Percentiles rank a stretch among this genome's conserved stretches.
phyloP scores from a whole-genome alignment of 2,888 invertebrate species.

The Standfussiana lucernea region DNA sequence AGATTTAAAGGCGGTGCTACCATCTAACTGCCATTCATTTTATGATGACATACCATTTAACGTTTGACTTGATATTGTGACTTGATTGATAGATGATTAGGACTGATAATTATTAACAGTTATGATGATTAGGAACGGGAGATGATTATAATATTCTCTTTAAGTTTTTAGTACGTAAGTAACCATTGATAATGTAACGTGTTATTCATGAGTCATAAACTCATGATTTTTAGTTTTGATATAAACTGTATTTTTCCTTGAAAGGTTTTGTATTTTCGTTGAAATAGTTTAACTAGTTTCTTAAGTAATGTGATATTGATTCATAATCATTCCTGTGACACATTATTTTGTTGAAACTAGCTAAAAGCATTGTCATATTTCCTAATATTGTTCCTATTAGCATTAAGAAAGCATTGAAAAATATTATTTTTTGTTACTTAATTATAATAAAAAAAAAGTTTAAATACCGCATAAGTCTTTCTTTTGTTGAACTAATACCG shows the following conservation, averaged over 20 bases:
- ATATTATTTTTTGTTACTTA: not conserved
- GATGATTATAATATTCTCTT: conserved; percentile 4
- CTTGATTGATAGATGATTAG: conserved; percentile 6
- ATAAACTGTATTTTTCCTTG: conserved; percentile 15
- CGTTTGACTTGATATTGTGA: conserved; percentile 1
- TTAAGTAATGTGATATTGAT: conserved; percentile 14
- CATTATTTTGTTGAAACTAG: conserved; percentile 15
- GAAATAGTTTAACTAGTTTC: conserved; percentile 3
- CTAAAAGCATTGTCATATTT: conserved; percentile 8
- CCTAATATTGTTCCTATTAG: conserved; percentile 13
- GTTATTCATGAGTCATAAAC: conserved; percentile 20
- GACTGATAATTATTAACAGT: conserved; percentile 12
- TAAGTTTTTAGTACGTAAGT: conserved; percentile 12
- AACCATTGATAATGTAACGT: conserved; percentile 17
- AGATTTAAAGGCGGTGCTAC: conserved; percentile 40
- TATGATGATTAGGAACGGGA: conserved; percentile 11
- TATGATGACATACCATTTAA: conserved; percentile 40
- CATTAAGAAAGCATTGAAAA: conserved; percentile 9
- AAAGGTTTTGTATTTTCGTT: conserved; percentile 17
- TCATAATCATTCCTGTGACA: conserved; percentile 10
- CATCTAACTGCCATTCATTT: conserved; percentile 36
- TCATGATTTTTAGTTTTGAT: conserved; percentile 17
- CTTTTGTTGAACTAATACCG: conserved; percentile 13
- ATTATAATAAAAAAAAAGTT: conserved; percentile 3
- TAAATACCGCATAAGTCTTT: conserved; percentile 1